Evolutionary conservation across 2,888 invertebrate genomes (phyloP).

Genomic region (Oithona nana): DNA sequence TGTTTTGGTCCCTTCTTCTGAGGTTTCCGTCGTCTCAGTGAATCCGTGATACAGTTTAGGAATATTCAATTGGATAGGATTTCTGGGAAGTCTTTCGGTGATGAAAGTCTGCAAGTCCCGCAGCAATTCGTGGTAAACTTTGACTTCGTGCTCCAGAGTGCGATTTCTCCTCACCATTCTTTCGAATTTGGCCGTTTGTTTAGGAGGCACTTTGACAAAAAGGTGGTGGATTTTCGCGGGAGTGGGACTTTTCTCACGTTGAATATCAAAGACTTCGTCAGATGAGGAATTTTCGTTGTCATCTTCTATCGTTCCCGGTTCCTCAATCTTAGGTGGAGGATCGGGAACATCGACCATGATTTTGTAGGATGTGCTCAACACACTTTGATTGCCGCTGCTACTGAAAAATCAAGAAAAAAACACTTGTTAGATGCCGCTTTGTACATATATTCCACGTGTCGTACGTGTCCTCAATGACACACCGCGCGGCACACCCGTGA

Average conservation of each 20-base stretch:
- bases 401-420: too few species aligned
- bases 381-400: not conserved
- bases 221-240: constrained; percentile 9
- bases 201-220: constrained; percentile 7
- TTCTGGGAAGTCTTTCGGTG: not conserved
- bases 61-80: not conserved
- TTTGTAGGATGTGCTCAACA: not conserved
- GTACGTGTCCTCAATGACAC: too few species aligned
- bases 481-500: too few species aligned
- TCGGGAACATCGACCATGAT: constrained; percentile 3
- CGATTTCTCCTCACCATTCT: constrained; percentile 12
- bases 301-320: not conserved
- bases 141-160: constrained; percentile 9
- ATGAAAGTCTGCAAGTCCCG: constrained; percentile 6
- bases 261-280: too few species aligned
- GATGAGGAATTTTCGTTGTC: not conserved
- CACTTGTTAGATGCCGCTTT: too few species aligned
- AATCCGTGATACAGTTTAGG: constrained; percentile 11
- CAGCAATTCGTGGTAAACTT: constrained; percentile 4
- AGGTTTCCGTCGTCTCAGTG: not conserved
- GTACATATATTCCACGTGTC: too few species aligned
- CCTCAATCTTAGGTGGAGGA: not conserved
- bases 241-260: not conserved
- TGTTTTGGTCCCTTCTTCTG: not conserved
- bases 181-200: constrained; percentile 8